Evolutionary conservation across 2,113 vertebrate genomes (phyloP).

Genomic region (Leiothrix lutea): DNA sequence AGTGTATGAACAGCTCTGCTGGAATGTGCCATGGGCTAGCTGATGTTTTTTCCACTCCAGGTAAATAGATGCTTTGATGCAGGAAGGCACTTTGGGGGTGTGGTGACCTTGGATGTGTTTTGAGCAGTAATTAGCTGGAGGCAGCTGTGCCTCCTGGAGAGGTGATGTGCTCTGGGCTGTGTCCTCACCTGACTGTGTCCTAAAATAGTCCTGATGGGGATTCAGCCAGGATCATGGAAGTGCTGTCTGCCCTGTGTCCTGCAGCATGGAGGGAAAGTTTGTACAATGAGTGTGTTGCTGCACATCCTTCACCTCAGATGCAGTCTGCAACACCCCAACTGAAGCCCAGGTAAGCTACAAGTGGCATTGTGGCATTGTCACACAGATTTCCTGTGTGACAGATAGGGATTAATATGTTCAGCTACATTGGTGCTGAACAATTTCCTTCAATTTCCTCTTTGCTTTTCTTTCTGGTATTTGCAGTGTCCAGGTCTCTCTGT

Average conservation of each 20-base stretch:
- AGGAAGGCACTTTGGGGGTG: neutral
- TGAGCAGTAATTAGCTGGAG: neutral
- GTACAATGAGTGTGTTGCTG: neutral
- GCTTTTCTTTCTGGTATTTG: neutral
- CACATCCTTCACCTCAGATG: neutral
- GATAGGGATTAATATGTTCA: neutral
- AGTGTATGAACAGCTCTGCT: neutral
- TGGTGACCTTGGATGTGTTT: neutral
- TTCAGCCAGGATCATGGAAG: neutral
- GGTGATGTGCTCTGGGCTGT: neutral
- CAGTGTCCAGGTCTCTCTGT: neutral
- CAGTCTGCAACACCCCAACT: neutral
- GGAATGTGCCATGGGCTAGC: neutral
- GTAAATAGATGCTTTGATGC: neutral
- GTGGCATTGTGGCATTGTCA: neutral
- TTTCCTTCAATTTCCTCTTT: neutral
- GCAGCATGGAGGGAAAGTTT: neutral
- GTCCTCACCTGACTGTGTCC: neutral
- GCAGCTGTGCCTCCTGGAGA: neutral
- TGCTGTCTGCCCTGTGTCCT: neutral
- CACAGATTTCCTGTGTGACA: neutral
- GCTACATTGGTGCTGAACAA: neutral
- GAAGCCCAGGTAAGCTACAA: neutral
- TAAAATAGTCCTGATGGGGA: neutral
- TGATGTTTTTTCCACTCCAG: neutral